Evolutionary conservation across 2,888 invertebrate genomes (phyloP).

Genomic region (Aspidiotus destructor): DNA sequence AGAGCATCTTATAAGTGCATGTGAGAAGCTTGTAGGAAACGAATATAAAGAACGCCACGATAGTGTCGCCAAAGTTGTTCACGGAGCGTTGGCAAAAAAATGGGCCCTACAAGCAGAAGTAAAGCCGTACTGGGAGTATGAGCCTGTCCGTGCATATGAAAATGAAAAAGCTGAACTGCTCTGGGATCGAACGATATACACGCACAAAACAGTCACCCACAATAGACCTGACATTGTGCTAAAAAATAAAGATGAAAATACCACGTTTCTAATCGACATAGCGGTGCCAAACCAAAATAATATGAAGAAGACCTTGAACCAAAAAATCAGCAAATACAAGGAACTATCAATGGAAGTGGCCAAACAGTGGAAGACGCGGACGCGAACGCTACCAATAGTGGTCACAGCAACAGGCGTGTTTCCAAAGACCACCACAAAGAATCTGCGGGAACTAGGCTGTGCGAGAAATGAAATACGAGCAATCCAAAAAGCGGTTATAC

Average conservation of each 20-base stretch:
- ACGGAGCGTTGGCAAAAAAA: neutral
- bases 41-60: neutral
- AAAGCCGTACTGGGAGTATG: neutral
- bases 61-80: neutral
- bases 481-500: neutral
- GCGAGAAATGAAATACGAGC: neutral
- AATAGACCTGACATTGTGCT: constrained; percentile 2
- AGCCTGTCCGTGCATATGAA: neutral
- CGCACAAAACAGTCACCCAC: neutral
- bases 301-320: neutral
- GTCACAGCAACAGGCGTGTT: neutral
- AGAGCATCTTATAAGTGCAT: neutral
- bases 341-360: neutral
- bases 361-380: neutral
- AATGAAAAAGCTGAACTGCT: neutral
- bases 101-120: neutral
- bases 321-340: neutral
- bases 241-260: neutral
- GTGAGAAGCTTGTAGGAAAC: neutral
- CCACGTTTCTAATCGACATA: neutral
- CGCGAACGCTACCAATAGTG: neutral
- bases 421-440: neutral
- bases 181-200: neutral
- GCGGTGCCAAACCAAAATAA: neutral
- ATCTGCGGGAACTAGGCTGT: neutral